Evolutionary conservation across 2,888 invertebrate species (phyloP), one percentile per base, ranked within the genome.

Genomic region (Yponomeuta sedellus): DNA sequence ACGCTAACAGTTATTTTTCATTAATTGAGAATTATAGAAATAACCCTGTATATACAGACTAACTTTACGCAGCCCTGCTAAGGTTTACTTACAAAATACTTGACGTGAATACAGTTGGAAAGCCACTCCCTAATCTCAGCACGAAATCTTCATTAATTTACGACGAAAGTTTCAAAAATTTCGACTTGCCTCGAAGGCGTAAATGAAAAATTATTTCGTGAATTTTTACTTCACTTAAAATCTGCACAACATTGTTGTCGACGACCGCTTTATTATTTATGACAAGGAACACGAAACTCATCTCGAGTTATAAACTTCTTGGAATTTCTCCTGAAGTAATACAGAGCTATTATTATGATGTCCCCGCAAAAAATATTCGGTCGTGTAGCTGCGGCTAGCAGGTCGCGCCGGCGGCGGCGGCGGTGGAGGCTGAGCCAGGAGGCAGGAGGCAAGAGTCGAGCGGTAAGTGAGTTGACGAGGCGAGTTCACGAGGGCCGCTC

Each of bases 301-400:
- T 91, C 90, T 89, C 90, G 90, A 91, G 90, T 91, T 91, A 91
- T 91, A 91, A 91, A 91, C 89, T 91, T 91, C 90, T 89, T 89
- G 90, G 90, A 90, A 91, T 90, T 91, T 89, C 87, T 89, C 88
- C 87, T 90, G 89, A 88, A 91, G 90, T 91, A 91, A 90, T 89
- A 88, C 88, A 89, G 88, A 88, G 89, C 89, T 88, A 91, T 91
- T 90, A 90, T 91, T 89, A 91, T 89, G 88, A 89, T 88, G 90
- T 89, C 88, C 88, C 89, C 88, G 81, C 89, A 88, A 91, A 90
- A 90, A 91, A 90, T 87, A 85, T 86, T 86, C 84, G 80, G 75
- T 71, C 28, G 79, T 82, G 76, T 77, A 74, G 80, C 75, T 80
- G 74, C 78, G 78, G 75, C 75, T 59, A 78, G 85, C 81, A 12